phyloP scores from a whole-genome alignment of 2,888 invertebrate species.

The Priocnemis perturbator region DNA sequence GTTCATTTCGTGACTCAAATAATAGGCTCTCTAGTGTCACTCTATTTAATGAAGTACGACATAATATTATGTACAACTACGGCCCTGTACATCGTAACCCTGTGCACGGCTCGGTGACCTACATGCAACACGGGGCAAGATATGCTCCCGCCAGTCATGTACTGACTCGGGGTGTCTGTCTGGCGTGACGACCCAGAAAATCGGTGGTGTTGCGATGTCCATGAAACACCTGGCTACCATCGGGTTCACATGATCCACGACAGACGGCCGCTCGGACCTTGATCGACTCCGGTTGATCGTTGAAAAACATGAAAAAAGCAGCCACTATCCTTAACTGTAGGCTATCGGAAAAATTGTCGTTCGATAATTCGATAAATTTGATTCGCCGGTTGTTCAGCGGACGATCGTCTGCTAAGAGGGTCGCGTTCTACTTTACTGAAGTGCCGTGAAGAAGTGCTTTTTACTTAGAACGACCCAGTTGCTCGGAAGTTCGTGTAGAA shows the following conservation, averaged over 20 bases:
- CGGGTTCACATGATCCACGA: conserved; percentile 42
- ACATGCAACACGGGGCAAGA: conserved; percentile 43
- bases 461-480: too few species aligned
- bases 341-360: too few species aligned
- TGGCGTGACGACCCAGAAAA: conserved; percentile 65
- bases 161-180: conserved; percentile 60
- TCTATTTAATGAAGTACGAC: too few species aligned
- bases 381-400: too few species aligned
- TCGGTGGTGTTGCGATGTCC: conserved; percentile 40
- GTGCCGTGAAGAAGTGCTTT: too few species aligned
- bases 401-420: too few species aligned
- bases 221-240: conserved; percentile 61
- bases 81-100: conserved; percentile 35
- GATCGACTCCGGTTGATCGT: background rate
- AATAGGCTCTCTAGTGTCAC: too few species aligned
- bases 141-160: conserved; percentile 48
- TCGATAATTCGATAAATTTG: too few species aligned
- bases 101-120: conserved; percentile 47
- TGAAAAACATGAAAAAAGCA: background rate
- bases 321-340: too few species aligned
- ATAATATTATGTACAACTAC: conserved; percentile 13
- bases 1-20: too few species aligned
- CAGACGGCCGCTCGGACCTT: conserved; percentile 27
- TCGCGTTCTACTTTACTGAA: too few species aligned
- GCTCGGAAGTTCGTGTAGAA: too few species aligned